Evolutionary conservation across 2,888 invertebrate species (phyloP).

Genomic region (Drosophila infuscata): DNA sequence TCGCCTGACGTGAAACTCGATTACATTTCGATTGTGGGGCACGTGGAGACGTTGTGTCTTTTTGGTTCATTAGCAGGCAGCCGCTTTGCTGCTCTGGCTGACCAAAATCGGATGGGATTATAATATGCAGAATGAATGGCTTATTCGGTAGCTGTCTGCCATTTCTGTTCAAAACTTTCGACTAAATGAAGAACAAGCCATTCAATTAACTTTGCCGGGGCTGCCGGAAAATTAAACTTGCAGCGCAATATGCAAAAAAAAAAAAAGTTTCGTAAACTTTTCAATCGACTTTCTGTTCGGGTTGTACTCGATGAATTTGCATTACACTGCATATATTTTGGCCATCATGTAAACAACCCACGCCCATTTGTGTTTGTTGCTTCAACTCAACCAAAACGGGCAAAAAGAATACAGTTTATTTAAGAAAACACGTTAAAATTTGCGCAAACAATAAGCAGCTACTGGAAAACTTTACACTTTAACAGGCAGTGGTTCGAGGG

Average conservation of each 20-base stretch:
- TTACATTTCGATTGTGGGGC: constrained; percentile 72
- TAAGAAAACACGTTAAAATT: constrained; percentile 62
- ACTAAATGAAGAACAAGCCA: constrained; percentile 70
- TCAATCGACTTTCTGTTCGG: constrained; percentile 32
- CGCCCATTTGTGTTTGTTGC: constrained; percentile 58
- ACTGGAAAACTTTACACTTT: constrained; percentile 70
- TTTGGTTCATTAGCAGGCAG: constrained; percentile 67
- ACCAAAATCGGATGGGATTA: constrained; percentile 42
- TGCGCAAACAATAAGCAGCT: constrained; percentile 28
- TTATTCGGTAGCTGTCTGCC: constrained; percentile 42
- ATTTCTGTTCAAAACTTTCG: constrained; percentile 58
- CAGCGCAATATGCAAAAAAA: constrained; percentile 55
- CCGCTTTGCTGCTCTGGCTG: constrained; percentile 46
- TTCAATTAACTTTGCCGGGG: constrained; percentile 72
- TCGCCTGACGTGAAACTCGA: constrained; percentile 49
- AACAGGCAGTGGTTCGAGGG: constrained; percentile 46
- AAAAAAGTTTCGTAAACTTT: constrained; percentile 60
- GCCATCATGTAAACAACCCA: constrained; percentile 72
- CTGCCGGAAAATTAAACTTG: constrained; percentile 45
- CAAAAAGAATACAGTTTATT: constrained; percentile 30
- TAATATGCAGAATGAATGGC: constrained; percentile 8
- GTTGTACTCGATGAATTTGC: constrained; percentile 70
- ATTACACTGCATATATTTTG: constrained; percentile 74
- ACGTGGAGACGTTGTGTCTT: constrained; percentile 44
- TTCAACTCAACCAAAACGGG: constrained; percentile 4